Percentiles rank a stretch among this genome's conserved stretches.
Evolutionary conservation across 2,888 invertebrate species (phyloP).

Genomic region (Gymnoscelis rufifasciata): DNA sequence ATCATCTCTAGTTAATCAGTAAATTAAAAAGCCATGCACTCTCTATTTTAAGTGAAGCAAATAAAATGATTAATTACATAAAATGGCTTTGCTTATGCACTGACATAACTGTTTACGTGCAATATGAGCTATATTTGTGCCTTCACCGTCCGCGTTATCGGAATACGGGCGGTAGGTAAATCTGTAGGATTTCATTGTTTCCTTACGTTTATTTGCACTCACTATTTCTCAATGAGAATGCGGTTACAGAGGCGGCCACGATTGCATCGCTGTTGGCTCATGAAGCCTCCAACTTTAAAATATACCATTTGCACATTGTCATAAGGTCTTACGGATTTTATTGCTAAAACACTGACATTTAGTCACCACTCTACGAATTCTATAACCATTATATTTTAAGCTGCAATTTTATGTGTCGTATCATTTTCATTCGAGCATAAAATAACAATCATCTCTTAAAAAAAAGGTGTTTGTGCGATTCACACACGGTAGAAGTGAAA

Average conservation of each 20-base stretch:
- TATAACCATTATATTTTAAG: background rate
- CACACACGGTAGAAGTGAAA: too few species aligned
- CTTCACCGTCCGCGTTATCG: slow-evolving; percentile 35
- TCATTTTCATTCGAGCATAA: background rate
- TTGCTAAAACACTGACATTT: slow-evolving; percentile 19
- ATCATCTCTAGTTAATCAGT: too few species aligned
- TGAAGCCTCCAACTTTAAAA: slow-evolving; percentile 28
- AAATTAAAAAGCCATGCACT: too few species aligned
- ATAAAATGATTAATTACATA: too few species aligned
- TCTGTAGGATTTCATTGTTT: slow-evolving; percentile 41
- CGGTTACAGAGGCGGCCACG: slow-evolving; percentile 33
- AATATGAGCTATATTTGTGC: slow-evolving; percentile 28
- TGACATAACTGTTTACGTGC: slow-evolving; percentile 32
- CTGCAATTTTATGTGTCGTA: background rate
- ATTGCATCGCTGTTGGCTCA: slow-evolving; percentile 33
- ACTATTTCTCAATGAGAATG: slow-evolving; percentile 40
- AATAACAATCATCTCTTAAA: too few species aligned
- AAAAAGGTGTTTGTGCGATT: too few species aligned
- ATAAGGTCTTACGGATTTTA: slow-evolving; percentile 14
- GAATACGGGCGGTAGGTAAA: slow-evolving; percentile 31
- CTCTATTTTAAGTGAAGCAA: too few species aligned
- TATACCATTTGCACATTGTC: slow-evolving; percentile 23
- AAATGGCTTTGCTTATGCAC: too few species aligned
- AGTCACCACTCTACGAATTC: too few species aligned
- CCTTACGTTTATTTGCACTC: slow-evolving; percentile 36